Conservation (phyloP, 2,888 invertebrate species). For the Scaptomyza polygonia region DNA sequence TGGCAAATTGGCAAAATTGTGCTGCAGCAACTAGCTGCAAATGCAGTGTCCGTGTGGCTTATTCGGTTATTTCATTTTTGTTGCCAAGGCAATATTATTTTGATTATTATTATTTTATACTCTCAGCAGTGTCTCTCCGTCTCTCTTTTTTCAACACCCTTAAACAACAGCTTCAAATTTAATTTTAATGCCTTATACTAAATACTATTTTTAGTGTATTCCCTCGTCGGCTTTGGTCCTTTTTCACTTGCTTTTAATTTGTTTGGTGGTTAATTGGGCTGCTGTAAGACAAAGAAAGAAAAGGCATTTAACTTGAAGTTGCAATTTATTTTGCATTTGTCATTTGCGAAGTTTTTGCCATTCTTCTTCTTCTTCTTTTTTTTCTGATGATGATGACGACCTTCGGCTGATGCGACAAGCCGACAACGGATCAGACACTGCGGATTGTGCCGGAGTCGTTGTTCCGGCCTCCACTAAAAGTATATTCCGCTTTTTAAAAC, state of each 20-base stretch:
- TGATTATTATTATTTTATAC: no score
- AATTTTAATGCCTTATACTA: no score
- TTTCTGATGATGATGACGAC: slow-evolving; percentile 11
- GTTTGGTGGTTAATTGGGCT: slow-evolving; percentile 28
- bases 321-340: slow-evolving; percentile 48
- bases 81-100: slow-evolving; percentile 43
- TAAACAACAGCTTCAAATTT: no score
- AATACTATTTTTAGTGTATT: no score
- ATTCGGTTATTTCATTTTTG: slow-evolving; percentile 27
- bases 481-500: slow-evolving; percentile 48
- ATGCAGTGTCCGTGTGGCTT: no score
- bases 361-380: not conserved
- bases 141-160: no score
- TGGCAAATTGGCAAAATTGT: slow-evolving; percentile 4
- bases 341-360: slow-evolving; percentile 31
- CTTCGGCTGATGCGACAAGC: slow-evolving; percentile 38
- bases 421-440: slow-evolving; percentile 6
- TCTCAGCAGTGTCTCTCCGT: no score
- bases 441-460: slow-evolving; percentile 11
- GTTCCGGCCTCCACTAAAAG: slow-evolving; percentile 24
- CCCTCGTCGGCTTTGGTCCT: no score
- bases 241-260: not conserved
- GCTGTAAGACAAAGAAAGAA: not conserved
- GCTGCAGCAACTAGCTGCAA: no score
- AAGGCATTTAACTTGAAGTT: not conserved